Base-by-base conservation (phyloP, 2,797 vertebrate genomes). In the Anabacerthia variegaticeps region DNA sequence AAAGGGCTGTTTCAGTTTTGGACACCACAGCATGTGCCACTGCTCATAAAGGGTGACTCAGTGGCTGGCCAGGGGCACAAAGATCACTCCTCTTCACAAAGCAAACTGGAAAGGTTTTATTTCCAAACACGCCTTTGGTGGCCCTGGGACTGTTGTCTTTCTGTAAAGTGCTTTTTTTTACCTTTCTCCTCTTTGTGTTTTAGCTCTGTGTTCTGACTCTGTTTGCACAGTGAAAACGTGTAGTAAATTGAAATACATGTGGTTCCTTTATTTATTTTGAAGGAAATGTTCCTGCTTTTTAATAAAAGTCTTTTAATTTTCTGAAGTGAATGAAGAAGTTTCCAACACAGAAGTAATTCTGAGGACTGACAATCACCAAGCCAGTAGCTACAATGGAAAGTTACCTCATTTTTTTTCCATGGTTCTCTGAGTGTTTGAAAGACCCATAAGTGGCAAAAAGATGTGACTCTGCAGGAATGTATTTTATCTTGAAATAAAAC, bases 271-370 rank as follows among this genome's bases (percentile, higher is more conserved):
- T 67, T 1, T 44, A 37, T 69, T 66, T 85, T 21, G 46, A 77
- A 63, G 23, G 48, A 71, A 71, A 37, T 7, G 4, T 79, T 74
- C 41, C 48, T 78, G 30, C 32, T 24, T 75, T 55, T 39, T 86
- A 90, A 88, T 88, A 46, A 62, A 58, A 65, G 22, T 43, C 41
- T 87, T 84, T 80, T 61, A 20, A 43, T 72, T 85, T n/a, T 75
- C 75, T 67, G 63, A 86, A 95, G 88, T 58, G 74, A 79, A 83
- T 72, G 86, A 91, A 96, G 93, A 59, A 43, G 51, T 88, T 79
- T 72, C 59, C 80, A 51, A 7, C 23, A 27, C 6, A 34, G 48
- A 78, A 56, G 28, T 36, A 77, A 54, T 84, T 82, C 20, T 88
- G 67, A 92, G 76, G 66, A 55, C 86, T 20, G n/a, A 89, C 89